These are phyloP conservation scores for Geotrupes spiniger DNA, from an alignment of 2,888 invertebrate species.

Conservation along the genomic window DNA sequence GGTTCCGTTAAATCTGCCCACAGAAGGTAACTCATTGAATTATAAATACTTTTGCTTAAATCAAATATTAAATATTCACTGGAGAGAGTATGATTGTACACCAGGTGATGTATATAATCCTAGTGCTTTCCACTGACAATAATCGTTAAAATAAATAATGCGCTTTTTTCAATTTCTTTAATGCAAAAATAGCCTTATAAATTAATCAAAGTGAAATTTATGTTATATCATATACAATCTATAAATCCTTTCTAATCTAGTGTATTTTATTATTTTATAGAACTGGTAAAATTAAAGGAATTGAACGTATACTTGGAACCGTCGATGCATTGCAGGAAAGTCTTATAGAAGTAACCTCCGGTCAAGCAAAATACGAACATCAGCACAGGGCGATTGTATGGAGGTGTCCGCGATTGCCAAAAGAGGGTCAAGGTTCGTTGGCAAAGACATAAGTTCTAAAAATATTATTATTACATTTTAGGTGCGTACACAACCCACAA, in stretches of 20 bases:
- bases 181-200: too few relatives aligned
- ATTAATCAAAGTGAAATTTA: too few relatives aligned
- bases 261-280: conserved; percentile 43
- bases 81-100: background rate
- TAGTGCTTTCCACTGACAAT: too few relatives aligned
- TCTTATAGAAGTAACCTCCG: conserved; percentile 93
- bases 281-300: conserved; percentile 89
- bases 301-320: conserved; percentile 87
- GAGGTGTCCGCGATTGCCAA: conserved; percentile 95
- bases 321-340: conserved; percentile 89
- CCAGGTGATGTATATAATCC: too few relatives aligned
- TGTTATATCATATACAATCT: too few relatives aligned
- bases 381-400: conserved; percentile 96
- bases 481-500: conserved; percentile 98
- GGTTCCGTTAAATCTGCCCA: conserved; percentile 96
- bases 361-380: conserved; percentile 98
- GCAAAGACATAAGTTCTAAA: background rate
- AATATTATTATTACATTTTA: conserved; percentile 44
- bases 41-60: background rate
- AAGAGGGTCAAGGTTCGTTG: conserved; percentile 90
- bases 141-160: too few relatives aligned
- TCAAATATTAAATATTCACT: background rate
- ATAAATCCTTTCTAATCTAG: too few relatives aligned
- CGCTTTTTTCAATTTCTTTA: too few relatives aligned
- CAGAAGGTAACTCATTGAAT: conserved; percentile 60